phyloP scores from a whole-genome alignment of 2,888 invertebrate genomes.

The Notocelia uddmanniana region DNA sequence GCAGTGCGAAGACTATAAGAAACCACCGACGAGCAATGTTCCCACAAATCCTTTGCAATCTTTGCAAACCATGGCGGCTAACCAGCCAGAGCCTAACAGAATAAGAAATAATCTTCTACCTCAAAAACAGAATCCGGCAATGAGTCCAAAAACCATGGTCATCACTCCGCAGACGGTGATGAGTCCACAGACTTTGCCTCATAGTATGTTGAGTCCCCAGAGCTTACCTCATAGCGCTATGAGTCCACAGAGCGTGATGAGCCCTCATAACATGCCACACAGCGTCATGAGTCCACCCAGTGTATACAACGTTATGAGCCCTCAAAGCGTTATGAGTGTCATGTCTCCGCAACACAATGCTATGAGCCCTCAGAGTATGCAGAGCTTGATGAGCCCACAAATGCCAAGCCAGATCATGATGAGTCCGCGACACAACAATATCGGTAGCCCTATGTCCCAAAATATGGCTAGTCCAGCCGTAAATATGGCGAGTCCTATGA shows the following conservation, averaged over 20 bases:
- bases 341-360: constrained; percentile 81
- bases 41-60: constrained; percentile 74
- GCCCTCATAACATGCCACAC: constrained; percentile 72
- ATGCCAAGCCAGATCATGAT: constrained; percentile 80
- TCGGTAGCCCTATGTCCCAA: constrained; percentile 68
- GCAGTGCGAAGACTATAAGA: constrained; percentile 67
- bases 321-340: constrained; percentile 81
- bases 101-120: constrained; percentile 70
- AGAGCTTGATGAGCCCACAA: constrained; percentile 79
- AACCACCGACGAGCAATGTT: constrained; percentile 62
- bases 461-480: constrained; percentile 74
- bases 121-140: constrained; percentile 69
- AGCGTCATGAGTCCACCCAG: constrained; percentile 80
- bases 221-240: constrained; percentile 79
- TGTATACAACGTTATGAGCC: constrained; percentile 80
- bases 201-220: constrained; percentile 79
- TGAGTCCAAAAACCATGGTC: constrained; percentile 74
- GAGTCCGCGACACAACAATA: constrained; percentile 77
- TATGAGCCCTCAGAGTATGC: constrained; percentile 82
- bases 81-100: constrained; percentile 74
- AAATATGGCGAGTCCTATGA: constrained; percentile 71
- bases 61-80: constrained; percentile 76
- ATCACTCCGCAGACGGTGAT: constrained; percentile 75
- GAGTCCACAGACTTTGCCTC: constrained; percentile 75
- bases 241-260: constrained; percentile 80